Conservation (phyloP, 2,888 invertebrate genomes). For the Rhingia campestris region DNA sequence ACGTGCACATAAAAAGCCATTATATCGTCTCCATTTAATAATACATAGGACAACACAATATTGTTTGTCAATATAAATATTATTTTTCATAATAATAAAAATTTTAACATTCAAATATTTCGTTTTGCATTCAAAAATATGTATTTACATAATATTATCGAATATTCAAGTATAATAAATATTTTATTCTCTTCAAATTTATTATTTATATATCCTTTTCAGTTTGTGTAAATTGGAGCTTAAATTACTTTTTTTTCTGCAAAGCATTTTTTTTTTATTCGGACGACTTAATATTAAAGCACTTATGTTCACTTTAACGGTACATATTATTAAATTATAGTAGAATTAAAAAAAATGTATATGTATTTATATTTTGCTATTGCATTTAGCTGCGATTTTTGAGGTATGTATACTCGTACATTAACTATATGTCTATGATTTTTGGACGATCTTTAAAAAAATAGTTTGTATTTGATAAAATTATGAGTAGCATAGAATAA, state of each 20-base stretch:
- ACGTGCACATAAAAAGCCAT: slow-evolving; percentile 37
- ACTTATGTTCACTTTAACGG: slow-evolving; percentile 59
- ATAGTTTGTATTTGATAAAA: too few species aligned
- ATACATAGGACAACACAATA: slow-evolving; percentile 2
- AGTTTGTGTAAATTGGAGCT: slow-evolving; percentile 63
- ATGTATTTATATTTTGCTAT: too few species aligned
- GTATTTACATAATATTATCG: background rate
- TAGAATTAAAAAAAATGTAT: background rate
- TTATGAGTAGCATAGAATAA: too few species aligned
- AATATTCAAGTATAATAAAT: slow-evolving; percentile 25
- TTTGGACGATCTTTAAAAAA: too few species aligned
- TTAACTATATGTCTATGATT: too few species aligned
- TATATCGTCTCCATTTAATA: slow-evolving; percentile 11
- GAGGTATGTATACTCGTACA: too few species aligned
- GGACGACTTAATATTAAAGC: slow-evolving; percentile 70
- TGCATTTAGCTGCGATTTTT: too few species aligned
- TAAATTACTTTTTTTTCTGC: slow-evolving; percentile 45
- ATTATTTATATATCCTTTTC: slow-evolving; percentile 18
- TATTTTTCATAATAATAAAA: background rate
- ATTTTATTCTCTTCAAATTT: slow-evolving; percentile 34
- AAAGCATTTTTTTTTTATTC: slow-evolving; percentile 61
- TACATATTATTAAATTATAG: background rate
- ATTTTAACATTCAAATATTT: background rate
- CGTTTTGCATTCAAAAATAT: background rate
- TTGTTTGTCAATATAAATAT: slow-evolving; percentile 19